Base-by-base conservation (phyloP, 2,113 vertebrate genomes). In the Dipodomys merriami region DNA sequence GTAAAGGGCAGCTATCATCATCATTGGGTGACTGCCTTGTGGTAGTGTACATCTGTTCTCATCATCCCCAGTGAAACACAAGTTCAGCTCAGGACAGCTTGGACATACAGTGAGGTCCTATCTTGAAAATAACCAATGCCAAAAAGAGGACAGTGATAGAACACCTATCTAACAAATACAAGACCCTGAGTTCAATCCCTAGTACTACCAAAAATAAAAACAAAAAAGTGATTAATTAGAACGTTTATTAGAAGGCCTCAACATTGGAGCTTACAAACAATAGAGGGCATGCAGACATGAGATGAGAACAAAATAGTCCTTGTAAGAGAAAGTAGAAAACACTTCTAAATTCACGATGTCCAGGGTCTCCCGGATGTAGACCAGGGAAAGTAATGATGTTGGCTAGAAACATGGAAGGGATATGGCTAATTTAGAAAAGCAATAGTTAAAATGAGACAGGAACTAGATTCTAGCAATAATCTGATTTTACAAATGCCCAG, bases 401-500 rank as follows among this genome's bases (percentile, higher is more conserved):
- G 4, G 57, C 2, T 25, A 0, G 27, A n/a, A 25, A 33, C 11
- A 39, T 0, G 25, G 33, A 23, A 23, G 22, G 33, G 23, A 23
- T 10, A 76, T 12, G 22, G 15, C 29, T 27, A 60, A 18, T 30
- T 49, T 57, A 62, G 68, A 20, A n/a, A 88, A 93, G 71, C 9
- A 16, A 80, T 25, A 19, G 69, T 77, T 57, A 33, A 46, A 81
- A 78, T 60, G 27, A 77, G 71, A 65, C 30, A 57, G 16, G 30
- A 94, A 86, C 86, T 23, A 91, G 57, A 87, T 57, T 83, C 92
- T 67, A 83, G 57, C 62, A 69, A 78, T 91, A 88, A 95, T 71
- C 39, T n/a, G 35, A 81, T 67, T 93, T 83, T 67, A 57, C 62
- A 2, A 11, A 46, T 22, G 62, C n/a, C 72, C 91, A 83, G 13